A percentile compares a stretch with the other conserved stretches of the same genome.
Evolutionary conservation across 2,113 vertebrate genomes (phyloP).

Genomic region (Athene noctua): DNA sequence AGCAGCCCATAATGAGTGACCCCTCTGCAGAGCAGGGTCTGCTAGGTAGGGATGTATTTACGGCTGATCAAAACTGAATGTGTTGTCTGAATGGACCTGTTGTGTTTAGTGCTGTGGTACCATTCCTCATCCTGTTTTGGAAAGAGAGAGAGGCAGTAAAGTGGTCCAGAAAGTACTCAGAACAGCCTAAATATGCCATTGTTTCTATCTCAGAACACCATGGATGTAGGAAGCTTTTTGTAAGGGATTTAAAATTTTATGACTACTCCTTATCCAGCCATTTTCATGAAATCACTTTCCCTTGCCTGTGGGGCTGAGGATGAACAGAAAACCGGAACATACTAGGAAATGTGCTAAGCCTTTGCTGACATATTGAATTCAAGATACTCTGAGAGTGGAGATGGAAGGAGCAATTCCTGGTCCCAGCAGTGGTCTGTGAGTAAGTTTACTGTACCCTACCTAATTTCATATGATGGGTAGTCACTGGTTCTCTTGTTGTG

Average conservation of each 20-base stretch:
- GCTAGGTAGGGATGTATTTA: background rate
- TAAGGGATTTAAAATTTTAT: background rate
- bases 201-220: background rate
- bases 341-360: background rate
- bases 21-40: background rate
- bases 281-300: background rate
- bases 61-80: background rate
- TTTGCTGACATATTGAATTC: background rate
- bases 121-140: background rate
- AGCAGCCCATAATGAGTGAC: background rate
- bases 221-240: background rate
- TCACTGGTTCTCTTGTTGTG: background rate
- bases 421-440: background rate
- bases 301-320: background rate
- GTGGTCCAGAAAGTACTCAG: background rate
- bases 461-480: background rate
- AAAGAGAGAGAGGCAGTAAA: background rate
- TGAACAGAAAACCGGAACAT: background rate
- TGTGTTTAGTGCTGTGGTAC: background rate
- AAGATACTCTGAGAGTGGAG: background rate
- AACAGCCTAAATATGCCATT: background rate
- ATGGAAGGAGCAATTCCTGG: background rate
- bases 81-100: background rate
- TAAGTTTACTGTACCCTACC: background rate
- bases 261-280: background rate